Base-by-base conservation (phyloP, 1,140 invertebrate species). In the Drosophila ercepeae region DNA sequence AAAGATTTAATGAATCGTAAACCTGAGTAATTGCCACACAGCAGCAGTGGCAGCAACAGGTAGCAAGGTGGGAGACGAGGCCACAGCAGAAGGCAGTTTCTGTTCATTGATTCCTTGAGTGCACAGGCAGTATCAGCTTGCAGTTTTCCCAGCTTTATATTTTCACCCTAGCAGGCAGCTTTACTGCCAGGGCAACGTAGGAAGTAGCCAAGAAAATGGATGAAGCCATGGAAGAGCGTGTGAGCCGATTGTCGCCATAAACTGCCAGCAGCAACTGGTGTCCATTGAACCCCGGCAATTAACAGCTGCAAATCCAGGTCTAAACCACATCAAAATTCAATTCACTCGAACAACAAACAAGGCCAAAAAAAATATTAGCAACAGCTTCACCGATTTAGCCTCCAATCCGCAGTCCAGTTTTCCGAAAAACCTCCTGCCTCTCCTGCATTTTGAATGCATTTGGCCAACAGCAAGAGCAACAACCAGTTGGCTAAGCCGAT, bases 1-100 rank as follows among this genome's bases (percentile, higher is more conserved):
- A 69, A 78, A 78, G 78, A 78, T 78, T 82, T 84, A 82, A 82
- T 82, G 79, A 82, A 84, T 83, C 78, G 79, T 82, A 82, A 82
- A 82, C 58, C 78, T 83, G 78, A 82, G 79, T 82, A 82, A 82
- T 82, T 83, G 79, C 52, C 72, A 9, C 58, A 49, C 29, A 32
- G 54, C 63, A 70, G 54, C 50, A 39, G 14, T 11, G 9, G 29
- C 51, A 44, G 51, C 44, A 57, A 45, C 71, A 53, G 61, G 51
- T 57, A 51, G 59, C 2, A 23, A n/a, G 29, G 29, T 32, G 29
- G 29, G 8, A 11, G 44, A 44, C 60, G 34, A 14, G 25, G 42
- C 3, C 39, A 21, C n/a, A 25, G 21, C 6, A 29, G 16, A 53
- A 19, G 25, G 25, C 23, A 23, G 23, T 48, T 36, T 18, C 46